Evolutionary conservation across 2,888 invertebrate genomes (phyloP), one percentile per base, ranked within the genome.

Genomic region (Andrena flavipes): DNA sequence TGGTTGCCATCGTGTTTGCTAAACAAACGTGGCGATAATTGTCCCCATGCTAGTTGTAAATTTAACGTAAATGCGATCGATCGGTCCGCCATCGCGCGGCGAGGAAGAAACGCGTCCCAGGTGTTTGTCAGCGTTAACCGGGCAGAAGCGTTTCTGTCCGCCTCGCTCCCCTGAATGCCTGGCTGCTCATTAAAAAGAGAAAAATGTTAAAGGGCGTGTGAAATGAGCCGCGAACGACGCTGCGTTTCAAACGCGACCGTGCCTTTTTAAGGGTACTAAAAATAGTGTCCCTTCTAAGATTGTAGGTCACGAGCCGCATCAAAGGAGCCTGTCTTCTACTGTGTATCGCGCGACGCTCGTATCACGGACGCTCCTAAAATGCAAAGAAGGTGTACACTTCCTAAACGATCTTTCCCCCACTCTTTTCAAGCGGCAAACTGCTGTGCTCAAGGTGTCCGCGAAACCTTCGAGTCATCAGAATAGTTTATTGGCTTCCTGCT

Each of bases 291-390:
- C 84, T 90, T 82, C 76, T 84, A 83, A 90, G 89, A 90, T 93
- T 92, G 89, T 93, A 90, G 92, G 92, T 92, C 93, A 92, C 84
- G 89, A 80, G 86, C 84, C 78, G 82, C 80, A 67, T 88, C 85
- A 90, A 90, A 90, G 87, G 54, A 70, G 72, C 56, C 56, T 78
- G 72, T 56, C 69, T 75, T 69, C 26, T 65, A 67, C 48, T 48
- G 30, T 8, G 63, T 16, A 42, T 35, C 64, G 54, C 29, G 20
- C 63, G 51, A 42, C 42, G 51, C 49, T 26, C 30, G 13, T 59
- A 75, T 67, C 73, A 71, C 78, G 59, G 60, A 67, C 73, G 76
- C 70, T 76, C 69, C 76, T 59, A 63, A 88, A 73, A 84, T 63
- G 79, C 72, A 80, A 63, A 62, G 72, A 70, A 60, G 69, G 73